Conservation (phyloP, 2,888 invertebrate species). For the Atrina japonica region DNA sequence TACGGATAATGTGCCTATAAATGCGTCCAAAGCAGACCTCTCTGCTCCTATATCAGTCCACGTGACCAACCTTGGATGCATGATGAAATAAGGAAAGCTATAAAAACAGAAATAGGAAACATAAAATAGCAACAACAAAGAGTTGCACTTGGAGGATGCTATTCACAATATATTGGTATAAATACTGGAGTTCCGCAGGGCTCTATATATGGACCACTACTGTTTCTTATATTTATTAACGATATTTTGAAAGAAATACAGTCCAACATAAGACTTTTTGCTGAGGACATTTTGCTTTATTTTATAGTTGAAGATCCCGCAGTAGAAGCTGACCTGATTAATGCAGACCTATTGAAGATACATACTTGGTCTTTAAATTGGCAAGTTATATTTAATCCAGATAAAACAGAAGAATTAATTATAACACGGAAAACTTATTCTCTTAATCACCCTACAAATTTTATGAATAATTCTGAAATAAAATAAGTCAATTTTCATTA, state of each 20-base stretch:
- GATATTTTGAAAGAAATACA: background rate
- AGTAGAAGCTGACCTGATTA: background rate
- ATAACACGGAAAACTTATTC: background rate
- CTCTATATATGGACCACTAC: background rate
- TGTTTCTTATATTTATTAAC: slow-evolving; percentile 1
- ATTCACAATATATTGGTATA: background rate
- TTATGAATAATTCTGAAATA: background rate
- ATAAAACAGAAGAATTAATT: slow-evolving; percentile 6
- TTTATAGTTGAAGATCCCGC: background rate
- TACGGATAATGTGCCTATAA: too few relatives aligned
- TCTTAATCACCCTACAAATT: background rate
- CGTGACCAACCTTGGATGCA: slow-evolving; percentile 11
- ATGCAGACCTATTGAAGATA: background rate
- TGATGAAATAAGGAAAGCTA: slow-evolving; percentile 3
- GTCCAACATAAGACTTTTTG: background rate
- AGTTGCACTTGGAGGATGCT: background rate
- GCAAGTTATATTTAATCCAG: slow-evolving; percentile 1
- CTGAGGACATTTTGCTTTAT: background rate
- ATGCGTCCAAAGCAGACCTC: too few relatives aligned
- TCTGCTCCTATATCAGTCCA: too few relatives aligned
- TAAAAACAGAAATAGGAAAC: background rate
- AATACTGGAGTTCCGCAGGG: slow-evolving; percentile 1
- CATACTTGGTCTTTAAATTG: background rate
- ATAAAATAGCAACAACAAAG: background rate
- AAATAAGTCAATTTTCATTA: background rate